A percentile compares a stretch with the other conserved stretches of the same genome.
phyloP scores from a whole-genome alignment of 2,888 invertebrate species.

The Pelosia muscerda region DNA sequence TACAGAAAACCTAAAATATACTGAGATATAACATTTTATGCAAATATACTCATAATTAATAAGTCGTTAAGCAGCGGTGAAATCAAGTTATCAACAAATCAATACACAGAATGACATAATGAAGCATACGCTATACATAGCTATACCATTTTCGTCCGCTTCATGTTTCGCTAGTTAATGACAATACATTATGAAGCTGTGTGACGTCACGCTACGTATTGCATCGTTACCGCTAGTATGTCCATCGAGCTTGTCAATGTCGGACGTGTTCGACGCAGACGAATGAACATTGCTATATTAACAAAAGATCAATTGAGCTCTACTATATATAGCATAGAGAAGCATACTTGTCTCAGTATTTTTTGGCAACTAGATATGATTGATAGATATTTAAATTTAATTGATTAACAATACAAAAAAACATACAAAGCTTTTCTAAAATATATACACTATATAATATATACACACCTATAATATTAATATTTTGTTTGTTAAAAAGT shows the following conservation, averaged over 20 bases:
- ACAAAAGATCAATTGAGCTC: conserved; percentile 2
- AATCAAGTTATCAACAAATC: neutral
- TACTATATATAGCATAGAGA: neutral
- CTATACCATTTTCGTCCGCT: neutral
- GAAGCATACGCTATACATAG: neutral
- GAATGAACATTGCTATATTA: conserved; percentile 6
- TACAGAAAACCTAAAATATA: too few species aligned
- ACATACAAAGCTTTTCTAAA: too few species aligned
- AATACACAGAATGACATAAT: neutral
- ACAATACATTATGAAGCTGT: neutral
- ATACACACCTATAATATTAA: too few species aligned
- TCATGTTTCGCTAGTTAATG: conserved; percentile 2
- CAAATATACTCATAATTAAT: neutral
- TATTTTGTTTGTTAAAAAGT: too few species aligned
- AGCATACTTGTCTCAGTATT: neutral
- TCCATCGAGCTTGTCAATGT: neutral
- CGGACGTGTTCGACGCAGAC: conserved; percentile 9
- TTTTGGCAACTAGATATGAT: neutral
- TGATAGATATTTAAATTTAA: too few species aligned
- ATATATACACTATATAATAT: too few species aligned
- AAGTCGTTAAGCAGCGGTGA: neutral
- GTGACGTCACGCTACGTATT: conserved; percentile 17
- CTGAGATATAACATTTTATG: neutral
- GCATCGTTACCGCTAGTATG: conserved; percentile 11
- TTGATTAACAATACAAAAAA: too few species aligned